Evolutionary conservation across 2,888 invertebrate species (phyloP), one percentile per base, ranked within the genome.

Genomic region (Parasteatoda lunata): DNA sequence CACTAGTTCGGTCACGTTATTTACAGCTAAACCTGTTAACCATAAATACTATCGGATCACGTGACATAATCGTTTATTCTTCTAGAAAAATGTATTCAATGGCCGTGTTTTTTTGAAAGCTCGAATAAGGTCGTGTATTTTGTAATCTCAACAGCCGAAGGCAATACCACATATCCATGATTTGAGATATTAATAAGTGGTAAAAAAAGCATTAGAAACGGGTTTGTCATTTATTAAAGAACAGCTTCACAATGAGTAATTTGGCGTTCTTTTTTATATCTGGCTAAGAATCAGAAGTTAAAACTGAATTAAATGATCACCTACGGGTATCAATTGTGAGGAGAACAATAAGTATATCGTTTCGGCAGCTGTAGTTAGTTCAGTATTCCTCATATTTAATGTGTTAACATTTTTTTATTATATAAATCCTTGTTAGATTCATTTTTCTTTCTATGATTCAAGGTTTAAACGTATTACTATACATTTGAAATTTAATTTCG

Each of bases 1-100:
- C 59, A 59, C 9, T 13, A 59, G 59, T 59, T 59, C 59, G 59
- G 59, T 59, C 59, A n/a, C 59, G n/a, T 59, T 59, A 59, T 59
- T 59, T 9, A 59, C 9, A 13, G 59, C 30, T 30, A 30, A 30
- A 30, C 1, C 30, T 30, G 30, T 30, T 59, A 59, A 59, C 59
- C 59, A 7, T 59, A 59, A 59, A 7, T 59, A 59, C 59, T 9
- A 59, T 13, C n/a, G 59, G n/a, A n/a, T 11, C 8, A 59, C 59
- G 4, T 59, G 59, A 59, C 59, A 13, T 59, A 59, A 59, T 59
- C 59, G 59, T 59, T 59, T 59, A n/a, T 59, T 59, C 59, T 59
- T 59, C 7, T n/a, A 59, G 59, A 59, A 59, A 30, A n/a, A 7
- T 7, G 59, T 59, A 30, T 59, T 59, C 59, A 59, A 13, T 59